Percentiles rank a stretch among this genome's conserved stretches.
Conservation (phyloP, 2,797 vertebrate genomes). For the Helarctos malayanus region DNA sequence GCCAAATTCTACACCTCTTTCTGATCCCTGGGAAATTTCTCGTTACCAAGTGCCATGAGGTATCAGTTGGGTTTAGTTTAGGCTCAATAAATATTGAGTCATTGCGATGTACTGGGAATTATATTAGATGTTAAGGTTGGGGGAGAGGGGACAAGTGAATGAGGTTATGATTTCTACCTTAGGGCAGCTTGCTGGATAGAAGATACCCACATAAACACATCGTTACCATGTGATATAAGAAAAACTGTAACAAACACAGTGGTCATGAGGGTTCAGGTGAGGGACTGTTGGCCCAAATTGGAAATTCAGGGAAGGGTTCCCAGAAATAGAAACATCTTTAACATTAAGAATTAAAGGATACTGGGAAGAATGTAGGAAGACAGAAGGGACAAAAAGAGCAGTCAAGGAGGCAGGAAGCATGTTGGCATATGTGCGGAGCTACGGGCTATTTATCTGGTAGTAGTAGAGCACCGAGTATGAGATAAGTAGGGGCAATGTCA, state of each 20-base stretch:
- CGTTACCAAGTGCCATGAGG: background rate
- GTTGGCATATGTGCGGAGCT: background rate
- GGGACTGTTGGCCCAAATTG: background rate
- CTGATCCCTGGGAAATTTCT: background rate
- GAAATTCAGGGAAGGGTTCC: background rate
- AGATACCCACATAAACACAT: background rate
- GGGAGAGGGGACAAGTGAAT: background rate
- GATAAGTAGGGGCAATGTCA: background rate
- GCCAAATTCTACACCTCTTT: background rate
- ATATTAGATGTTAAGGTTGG: background rate
- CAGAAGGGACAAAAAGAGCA: background rate
- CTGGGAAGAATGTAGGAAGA: background rate
- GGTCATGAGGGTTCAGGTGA: background rate
- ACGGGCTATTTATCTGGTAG: background rate
- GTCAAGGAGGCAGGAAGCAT: background rate
- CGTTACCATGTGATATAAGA: background rate
- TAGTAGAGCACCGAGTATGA: background rate
- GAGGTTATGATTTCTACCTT: background rate
- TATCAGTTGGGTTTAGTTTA: background rate
- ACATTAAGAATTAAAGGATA: background rate
- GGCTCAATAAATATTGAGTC: background rate
- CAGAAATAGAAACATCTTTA: background rate
- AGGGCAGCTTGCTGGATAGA: background rate
- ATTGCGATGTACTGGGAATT: background rate
- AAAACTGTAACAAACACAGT: background rate